Evolutionary conservation across 2,888 invertebrate genomes (phyloP).

Genomic region (Ectemnius lituratus): DNA sequence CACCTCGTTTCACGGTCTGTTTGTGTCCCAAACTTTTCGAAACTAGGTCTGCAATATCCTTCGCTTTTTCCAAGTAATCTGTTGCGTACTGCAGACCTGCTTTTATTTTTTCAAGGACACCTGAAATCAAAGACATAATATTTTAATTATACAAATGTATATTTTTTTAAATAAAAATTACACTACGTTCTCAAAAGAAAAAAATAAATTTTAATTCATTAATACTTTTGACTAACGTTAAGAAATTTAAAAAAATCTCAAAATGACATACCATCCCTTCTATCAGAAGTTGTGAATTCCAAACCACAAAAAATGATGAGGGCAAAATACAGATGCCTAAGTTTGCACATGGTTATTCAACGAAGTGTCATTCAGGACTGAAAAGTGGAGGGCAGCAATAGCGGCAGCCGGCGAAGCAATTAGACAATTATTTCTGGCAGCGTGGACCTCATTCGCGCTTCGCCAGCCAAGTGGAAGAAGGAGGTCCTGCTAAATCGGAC

Average conservation of each 20-base stretch:
- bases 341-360: constrained; percentile 35
- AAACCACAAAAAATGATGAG: no score
- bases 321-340: background rate
- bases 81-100: constrained; percentile 79
- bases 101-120: constrained; percentile 78
- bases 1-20: constrained; percentile 61
- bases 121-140: constrained; percentile 42
- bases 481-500: constrained; percentile 20
- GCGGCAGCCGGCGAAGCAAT: constrained; percentile 48
- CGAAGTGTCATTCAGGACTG: constrained; percentile 29
- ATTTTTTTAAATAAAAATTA: background rate
- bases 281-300: no score
- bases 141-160: background rate
- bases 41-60: constrained; percentile 82
- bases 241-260: no score
- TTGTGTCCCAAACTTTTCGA: constrained; percentile 79
- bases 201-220: no score
- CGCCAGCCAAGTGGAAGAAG: constrained; percentile 56
- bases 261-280: no score
- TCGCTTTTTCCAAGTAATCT: constrained; percentile 79
- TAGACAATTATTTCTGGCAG: constrained; percentile 45
- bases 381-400: constrained; percentile 25
- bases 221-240: no score
- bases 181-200: no score
- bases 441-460: constrained; percentile 48